A percentile compares a stretch with the other conserved stretches of the same genome.
phyloP scores from a whole-genome alignment of 1,140 invertebrate species.

The Pseudomyrmex flavicornis region DNA sequence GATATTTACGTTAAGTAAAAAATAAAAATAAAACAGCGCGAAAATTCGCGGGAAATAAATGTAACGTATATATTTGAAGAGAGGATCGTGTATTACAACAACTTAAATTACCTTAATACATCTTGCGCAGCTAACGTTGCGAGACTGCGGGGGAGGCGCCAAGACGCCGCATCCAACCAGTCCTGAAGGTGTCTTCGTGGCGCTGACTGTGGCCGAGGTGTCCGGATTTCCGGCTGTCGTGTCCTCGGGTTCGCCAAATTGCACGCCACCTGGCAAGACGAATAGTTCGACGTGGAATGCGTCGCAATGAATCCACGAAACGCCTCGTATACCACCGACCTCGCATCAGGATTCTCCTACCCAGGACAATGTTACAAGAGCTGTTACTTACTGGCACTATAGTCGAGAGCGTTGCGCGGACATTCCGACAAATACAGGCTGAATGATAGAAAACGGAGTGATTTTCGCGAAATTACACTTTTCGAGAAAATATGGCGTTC shows the following conservation, averaged over 20 bases:
- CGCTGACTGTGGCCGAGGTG: conserved; percentile 48
- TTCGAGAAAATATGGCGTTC: neutral
- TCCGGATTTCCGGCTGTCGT: conserved; percentile 67
- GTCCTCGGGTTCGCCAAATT: conserved; percentile 65
- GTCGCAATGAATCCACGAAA: conserved; percentile 76
- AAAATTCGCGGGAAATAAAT: neutral
- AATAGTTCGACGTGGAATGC: conserved; percentile 78
- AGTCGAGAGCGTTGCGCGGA: conserved; percentile 23
- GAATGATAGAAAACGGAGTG: conserved; percentile 53
- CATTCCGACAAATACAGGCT: conserved; percentile 47
- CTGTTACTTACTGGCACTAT: conserved; percentile 61
- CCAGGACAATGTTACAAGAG: conserved; percentile 62
- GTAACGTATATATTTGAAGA: neutral
- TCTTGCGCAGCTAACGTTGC: conserved; percentile 13
- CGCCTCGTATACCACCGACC: conserved; percentile 55
- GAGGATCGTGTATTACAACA: neutral
- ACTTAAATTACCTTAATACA: neutral
- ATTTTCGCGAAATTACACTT: conserved; percentile 19
- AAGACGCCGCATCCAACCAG: conserved; percentile 34
- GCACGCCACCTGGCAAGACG: conserved; percentile 72
- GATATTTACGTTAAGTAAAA: neutral
- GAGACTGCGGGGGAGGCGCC: conserved; percentile 1
- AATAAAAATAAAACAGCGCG: neutral
- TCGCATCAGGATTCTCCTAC: conserved; percentile 57
- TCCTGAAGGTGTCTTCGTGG: conserved; percentile 35